A percentile compares a stretch with the other conserved stretches of the same genome.
phyloP scores from a whole-genome alignment of 2,888 invertebrate species.

The Strigamia transsilvanica region DNA sequence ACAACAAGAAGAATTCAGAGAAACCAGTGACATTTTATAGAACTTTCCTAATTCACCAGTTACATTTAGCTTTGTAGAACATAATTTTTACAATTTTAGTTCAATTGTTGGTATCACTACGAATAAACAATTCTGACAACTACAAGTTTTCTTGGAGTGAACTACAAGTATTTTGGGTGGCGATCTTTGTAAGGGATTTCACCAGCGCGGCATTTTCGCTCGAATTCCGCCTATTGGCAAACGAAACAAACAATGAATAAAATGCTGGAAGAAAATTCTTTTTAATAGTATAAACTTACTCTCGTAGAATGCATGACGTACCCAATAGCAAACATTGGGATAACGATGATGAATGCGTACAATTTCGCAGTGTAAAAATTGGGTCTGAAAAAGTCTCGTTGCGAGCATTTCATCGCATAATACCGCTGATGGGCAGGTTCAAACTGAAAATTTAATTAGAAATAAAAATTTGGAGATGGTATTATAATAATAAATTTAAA shows the following conservation, averaged over 20 bases:
- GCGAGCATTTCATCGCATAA: conserved; percentile 74
- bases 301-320: neutral
- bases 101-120: too few species aligned
- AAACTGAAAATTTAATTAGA: conserved; percentile 71
- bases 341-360: conserved; percentile 68
- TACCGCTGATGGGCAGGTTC: conserved; percentile 80
- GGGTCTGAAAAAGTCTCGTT: conserved; percentile 74
- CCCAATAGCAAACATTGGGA: conserved; percentile 67
- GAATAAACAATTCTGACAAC: neutral
- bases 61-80: neutral
- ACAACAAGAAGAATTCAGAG: conserved; percentile 67
- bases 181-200: conserved; percentile 77
- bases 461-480: neutral
- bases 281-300: conserved; percentile 20
- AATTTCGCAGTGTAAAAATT: conserved; percentile 66
- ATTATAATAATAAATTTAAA: too few species aligned
- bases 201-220: conserved; percentile 73
- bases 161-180: neutral
- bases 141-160: neutral
- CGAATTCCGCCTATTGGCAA: conserved; percentile 65
- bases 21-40: neutral
- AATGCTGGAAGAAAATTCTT: neutral
- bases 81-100: too few species aligned
- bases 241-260: conserved; percentile 56
- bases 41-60: neutral